Percentiles rank a stretch among this genome's conserved stretches.
phyloP scores from a whole-genome alignment of 2,888 invertebrate species.

The Criorhina ranunculi region DNA sequence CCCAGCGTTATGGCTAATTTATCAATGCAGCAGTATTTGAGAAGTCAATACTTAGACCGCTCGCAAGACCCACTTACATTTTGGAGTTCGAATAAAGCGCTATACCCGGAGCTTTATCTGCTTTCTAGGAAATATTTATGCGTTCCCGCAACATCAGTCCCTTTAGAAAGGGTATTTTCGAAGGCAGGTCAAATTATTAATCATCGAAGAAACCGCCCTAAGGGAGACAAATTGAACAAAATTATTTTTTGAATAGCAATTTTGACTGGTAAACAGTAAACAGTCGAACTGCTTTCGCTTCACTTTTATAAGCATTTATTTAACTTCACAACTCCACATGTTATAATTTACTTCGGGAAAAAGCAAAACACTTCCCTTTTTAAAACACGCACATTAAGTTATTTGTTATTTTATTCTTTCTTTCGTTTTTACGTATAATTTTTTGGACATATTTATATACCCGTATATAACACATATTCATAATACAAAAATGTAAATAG shows the following conservation, averaged over 20 bases:
- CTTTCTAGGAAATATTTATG: background rate
- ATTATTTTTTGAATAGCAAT: background rate
- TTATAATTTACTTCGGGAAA: too few relatives aligned
- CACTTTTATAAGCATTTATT: too few relatives aligned
- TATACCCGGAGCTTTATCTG: background rate
- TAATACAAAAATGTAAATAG: too few relatives aligned
- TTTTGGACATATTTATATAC: too few relatives aligned
- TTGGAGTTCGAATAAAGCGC: slow-evolving; percentile 10
- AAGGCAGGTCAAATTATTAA: background rate
- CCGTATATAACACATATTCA: too few relatives aligned
- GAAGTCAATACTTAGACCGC: background rate
- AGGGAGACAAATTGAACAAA: background rate
- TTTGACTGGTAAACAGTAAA: too few relatives aligned
- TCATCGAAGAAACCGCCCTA: background rate
- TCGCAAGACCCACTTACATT: slow-evolving; percentile 19
- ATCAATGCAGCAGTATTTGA: slow-evolving; percentile 14
- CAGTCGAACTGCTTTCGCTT: too few relatives aligned
- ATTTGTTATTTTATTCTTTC: too few relatives aligned
- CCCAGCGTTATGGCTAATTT: slow-evolving; percentile 11
- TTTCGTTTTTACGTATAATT: too few relatives aligned
- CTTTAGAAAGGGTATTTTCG: slow-evolving; percentile 3
- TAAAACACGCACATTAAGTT: too few relatives aligned
- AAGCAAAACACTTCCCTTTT: too few relatives aligned
- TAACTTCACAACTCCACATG: too few relatives aligned
- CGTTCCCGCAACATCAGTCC: slow-evolving; percentile 4